Base-by-base conservation (phyloP, 2,888 invertebrate species). In the Himalopsyche anomala region DNA sequence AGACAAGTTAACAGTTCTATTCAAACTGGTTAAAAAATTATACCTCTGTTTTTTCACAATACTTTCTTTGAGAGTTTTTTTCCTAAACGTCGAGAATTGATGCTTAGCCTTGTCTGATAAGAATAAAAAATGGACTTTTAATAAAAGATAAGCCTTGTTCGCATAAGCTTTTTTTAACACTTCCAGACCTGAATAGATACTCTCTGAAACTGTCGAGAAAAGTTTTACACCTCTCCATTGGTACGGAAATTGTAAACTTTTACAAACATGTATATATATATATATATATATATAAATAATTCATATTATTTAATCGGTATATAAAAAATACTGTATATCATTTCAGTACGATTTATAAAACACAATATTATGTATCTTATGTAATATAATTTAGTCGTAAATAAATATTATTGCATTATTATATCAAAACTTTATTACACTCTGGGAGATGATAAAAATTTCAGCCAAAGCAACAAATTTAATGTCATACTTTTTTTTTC, bases 91-190 rank as follows among this genome's bases (percentile, higher is more conserved):
- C 62, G 62, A 62, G 62, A 62, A 62, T 62, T 62, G 62, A 62
- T 62, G 62, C 62, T 62, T 62, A n/a, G 62, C 62, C 19, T 28
- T 62, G 62, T 83, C 74, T 55, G 55, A 84, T 84, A 84, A 80
- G 54, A 15, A 84, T 54, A 80, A 84, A 80, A 82, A 84, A 84
- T 84, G 84, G 56, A 42, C 19, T 84, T 84, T 80, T 84, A 84
- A 84, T 84, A 54, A 84, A 55, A 84, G 45, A 36, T 62, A 62
- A 62, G 62, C 62, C 62, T 62, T 6, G 62, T 62, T 62, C 62
- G 62, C 62, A 62, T 62, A 62, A 62, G 62, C 62, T 62, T 62
- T 19, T n/a, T 62, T 19, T 62, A 62, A 62, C 62, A 62, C 62
- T 19, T 62, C 28, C 19, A 62, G 19, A 62, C 62, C 62, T 62